Evolutionary conservation across 2,113 vertebrate genomes (phyloP), one percentile per base, ranked within the genome.

Genomic region (Collichthys lucidus): DNA sequence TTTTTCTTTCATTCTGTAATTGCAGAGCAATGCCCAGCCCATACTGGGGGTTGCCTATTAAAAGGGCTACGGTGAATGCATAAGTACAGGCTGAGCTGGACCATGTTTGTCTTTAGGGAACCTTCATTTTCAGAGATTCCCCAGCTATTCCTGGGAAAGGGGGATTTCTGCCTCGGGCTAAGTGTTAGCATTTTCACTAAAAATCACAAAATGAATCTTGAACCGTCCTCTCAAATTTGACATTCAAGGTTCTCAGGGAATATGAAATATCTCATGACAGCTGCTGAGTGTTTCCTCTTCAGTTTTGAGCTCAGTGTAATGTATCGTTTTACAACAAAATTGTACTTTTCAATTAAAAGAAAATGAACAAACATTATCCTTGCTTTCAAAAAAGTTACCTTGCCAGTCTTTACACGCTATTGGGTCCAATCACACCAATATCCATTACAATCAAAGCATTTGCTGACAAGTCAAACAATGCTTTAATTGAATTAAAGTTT

Each of bases 11-110:
- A 40, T 40, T 40, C 26, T 82, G 64, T 73, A 74, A 74, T 79
- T 76, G 63, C 70, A 79, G 50, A 49, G 22, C 29, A 71, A 80
- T 85, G 52, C 42, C 52, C 65, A 40, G 61, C 42, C 31, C 7
- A 2, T 74, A 72, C 50, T 55, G 67, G 59, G 60, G 82, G 70
- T 68, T 31, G 66, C 47, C 40, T 66, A 42, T 86, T 83, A 76
- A 82, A 77, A 57, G 50, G 55, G 59, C 68, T 68, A 74, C 0
- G 0, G 12, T 49, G n/a, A 60, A 70, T 76, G 70, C 46, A 26
- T 65, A 17, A 82, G 24, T 26, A 44, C 52, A 57, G 80, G 16
- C 31, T n/a, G 55, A 64, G 53, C 42, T 70, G 70, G 69, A 57
- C 17, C 9, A 0, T 7, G 62, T 20, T 63, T 72, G 85, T 77